phyloP scores from a whole-genome alignment of 2,113 vertebrate species.

The Rhodinocichla rosea region DNA sequence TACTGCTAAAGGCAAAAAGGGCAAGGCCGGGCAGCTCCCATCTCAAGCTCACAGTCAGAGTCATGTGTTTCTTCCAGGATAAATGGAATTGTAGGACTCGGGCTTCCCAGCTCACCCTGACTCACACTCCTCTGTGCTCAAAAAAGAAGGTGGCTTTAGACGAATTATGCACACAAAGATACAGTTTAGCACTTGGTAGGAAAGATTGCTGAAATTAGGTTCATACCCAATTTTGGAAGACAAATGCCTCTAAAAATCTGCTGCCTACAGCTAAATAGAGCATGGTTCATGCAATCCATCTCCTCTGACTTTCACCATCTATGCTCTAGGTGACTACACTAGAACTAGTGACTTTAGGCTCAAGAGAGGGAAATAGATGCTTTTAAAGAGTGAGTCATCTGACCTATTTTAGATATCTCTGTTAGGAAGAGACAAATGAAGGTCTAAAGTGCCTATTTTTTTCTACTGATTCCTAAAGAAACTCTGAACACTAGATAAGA shows the following conservation, averaged over 20 bases:
- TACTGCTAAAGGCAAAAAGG: neutral
- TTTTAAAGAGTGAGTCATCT: constrained; percentile 19
- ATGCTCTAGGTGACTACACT: neutral
- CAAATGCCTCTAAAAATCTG: constrained; percentile 3
- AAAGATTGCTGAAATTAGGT: neutral
- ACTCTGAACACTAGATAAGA: neutral
- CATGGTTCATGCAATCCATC: neutral
- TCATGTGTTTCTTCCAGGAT: neutral
- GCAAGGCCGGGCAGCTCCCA: neutral
- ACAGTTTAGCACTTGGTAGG: neutral
- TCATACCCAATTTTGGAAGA: neutral
- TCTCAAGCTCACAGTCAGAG: neutral
- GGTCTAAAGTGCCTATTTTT: neutral
- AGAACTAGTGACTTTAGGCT: neutral
- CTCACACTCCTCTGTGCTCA: neutral
- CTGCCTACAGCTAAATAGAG: neutral
- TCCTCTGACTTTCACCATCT: neutral
- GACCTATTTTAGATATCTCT: neutral
- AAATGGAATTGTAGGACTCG: neutral
- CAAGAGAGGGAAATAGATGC: neutral
- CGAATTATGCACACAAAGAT: neutral
- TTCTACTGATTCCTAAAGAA: neutral
- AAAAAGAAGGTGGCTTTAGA: neutral
- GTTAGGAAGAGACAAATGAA: neutral
- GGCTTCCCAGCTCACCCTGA: neutral